Percentiles rank a stretch among this genome's conserved stretches.
phyloP scores from a whole-genome alignment of 2,797 vertebrate species.

The Liasis olivaceus region DNA sequence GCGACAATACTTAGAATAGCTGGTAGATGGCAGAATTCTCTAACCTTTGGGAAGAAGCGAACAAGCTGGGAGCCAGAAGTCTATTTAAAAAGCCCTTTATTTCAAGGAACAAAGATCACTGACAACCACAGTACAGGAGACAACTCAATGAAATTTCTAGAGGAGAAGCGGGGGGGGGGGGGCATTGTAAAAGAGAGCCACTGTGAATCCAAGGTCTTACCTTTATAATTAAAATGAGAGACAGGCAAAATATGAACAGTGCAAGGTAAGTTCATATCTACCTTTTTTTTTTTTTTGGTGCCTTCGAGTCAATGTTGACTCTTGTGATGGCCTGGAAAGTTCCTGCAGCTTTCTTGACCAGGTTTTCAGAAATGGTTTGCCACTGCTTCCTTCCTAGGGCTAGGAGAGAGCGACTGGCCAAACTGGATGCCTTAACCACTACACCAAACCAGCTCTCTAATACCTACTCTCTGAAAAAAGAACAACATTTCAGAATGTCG shows the following conservation, averaged over 20 bases:
- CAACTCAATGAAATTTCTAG: slow-evolving; percentile 84
- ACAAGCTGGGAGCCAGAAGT: slow-evolving; percentile 82
- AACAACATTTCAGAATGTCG: neutral
- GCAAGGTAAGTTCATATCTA: neutral
- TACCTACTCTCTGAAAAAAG: neutral
- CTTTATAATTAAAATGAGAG: slow-evolving; percentile 51
- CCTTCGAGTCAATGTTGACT: neutral
- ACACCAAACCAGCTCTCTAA: neutral
- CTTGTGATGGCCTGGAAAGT: neutral
- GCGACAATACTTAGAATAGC: slow-evolving; percentile 96
- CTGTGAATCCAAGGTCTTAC: slow-evolving; percentile 44
- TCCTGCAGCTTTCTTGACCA: neutral
- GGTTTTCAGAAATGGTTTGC: neutral
- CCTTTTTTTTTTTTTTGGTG: neutral
- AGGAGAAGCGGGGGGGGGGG: slow-evolving; percentile 60
- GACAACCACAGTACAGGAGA: slow-evolving; percentile 81
- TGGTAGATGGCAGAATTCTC: slow-evolving; percentile 99
- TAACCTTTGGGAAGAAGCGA: slow-evolving; percentile 91
- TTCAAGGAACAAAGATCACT: slow-evolving; percentile 86
- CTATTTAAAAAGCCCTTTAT: slow-evolving; percentile 87
- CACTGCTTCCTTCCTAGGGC: neutral
- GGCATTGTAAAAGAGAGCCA: slow-evolving; percentile 64
- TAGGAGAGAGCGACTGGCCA: neutral
- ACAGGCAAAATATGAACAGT: neutral
- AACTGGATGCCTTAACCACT: neutral